Base-by-base conservation (phyloP, 2,797 vertebrate genomes). In the Lagorchestes hirsutus region DNA sequence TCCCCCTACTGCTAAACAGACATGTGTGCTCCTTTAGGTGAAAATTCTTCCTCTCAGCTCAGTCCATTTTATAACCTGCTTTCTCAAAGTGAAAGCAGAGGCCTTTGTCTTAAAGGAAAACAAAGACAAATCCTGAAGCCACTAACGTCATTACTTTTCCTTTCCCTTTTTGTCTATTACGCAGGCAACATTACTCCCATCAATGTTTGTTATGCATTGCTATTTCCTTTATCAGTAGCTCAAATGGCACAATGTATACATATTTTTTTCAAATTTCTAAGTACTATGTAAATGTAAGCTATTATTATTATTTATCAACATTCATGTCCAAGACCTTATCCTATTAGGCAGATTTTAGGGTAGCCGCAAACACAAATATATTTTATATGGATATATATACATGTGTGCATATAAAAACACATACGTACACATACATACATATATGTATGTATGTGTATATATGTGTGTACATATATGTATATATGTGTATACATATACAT, bases 1-100 rank as follows among this genome's bases (percentile, higher is more conserved):
- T 82, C 97, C 98, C 97, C 67, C 97, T 98, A 92, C 95, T 94
- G 97, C 59, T 93, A 4, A 93, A 55, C n/a, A 92, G 87, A 12
- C 93, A 91, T 52, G 93, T 56, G 5, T 54, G 29, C 91, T 67
- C 4, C 54, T 90, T 50, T 67, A 82, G 74, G 54, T 31, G 59
- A 93, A 96, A 92, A 67, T 29, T 57, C 46, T 94, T 0, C 3
- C 14, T 24, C n/a, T 82, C 55, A 1, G 0, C 97, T 94, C 29
- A 59, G 56, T 0, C 13, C 27, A n/a, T 34, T 3, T 5, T 0
- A 31, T 87, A 50, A 34, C n/a, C 67, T 0, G 1, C 4, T 90
- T 97, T 95, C 31, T 54, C 87, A 87, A 2, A 91, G 2, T 94
- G 55, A 93, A 91, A 95, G 40, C 40, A 27, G 74, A 82, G 22